Conservation (phyloP, 1,140 invertebrate genomes). For the Drosophila pseudoobscura region DNA sequence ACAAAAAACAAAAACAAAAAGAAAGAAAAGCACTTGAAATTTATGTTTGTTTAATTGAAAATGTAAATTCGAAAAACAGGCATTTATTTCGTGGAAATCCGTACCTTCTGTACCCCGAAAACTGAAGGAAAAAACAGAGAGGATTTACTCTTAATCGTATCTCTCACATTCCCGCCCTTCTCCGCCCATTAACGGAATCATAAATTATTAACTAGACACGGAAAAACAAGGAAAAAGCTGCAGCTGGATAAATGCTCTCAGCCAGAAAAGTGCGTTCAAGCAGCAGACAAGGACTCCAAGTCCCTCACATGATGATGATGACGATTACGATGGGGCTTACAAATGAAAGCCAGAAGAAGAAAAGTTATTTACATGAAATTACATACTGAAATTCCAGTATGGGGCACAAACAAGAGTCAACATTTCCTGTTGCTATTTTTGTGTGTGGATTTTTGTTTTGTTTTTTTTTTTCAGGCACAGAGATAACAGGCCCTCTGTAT, state of each 20-base stretch:
- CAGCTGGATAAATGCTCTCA: constrained; percentile 59
- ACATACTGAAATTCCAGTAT: constrained; percentile 13
- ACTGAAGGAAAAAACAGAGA: neutral
- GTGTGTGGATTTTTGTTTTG: constrained; percentile 10
- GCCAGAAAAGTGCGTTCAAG: constrained; percentile 55
- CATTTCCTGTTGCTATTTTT: constrained; percentile 40
- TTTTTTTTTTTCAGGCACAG: constrained; percentile 11
- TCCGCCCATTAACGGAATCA: constrained; percentile 40
- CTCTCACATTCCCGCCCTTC: constrained; percentile 20
- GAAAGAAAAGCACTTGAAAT: neutral
- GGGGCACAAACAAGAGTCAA: constrained; percentile 26
- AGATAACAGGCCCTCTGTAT: neutral
- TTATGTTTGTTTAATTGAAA: constrained; percentile 22
- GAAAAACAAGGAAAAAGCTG: constrained; percentile 20
- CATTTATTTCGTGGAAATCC: constrained; percentile 4
- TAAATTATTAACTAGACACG: constrained; percentile 61
- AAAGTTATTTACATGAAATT: constrained; percentile 55
- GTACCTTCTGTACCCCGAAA: neutral
- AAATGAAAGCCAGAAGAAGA: constrained; percentile 26
- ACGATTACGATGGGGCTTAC: constrained; percentile 38
- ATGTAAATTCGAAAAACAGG: neutral
- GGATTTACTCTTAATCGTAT: constrained; percentile 34
- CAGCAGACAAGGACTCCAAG: constrained; percentile 16
- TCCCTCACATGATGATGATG: constrained; percentile 31
- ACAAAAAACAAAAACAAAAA: neutral